Conservation (phyloP, 1,140 invertebrate genomes). For the Eufriesea mexicana region DNA sequence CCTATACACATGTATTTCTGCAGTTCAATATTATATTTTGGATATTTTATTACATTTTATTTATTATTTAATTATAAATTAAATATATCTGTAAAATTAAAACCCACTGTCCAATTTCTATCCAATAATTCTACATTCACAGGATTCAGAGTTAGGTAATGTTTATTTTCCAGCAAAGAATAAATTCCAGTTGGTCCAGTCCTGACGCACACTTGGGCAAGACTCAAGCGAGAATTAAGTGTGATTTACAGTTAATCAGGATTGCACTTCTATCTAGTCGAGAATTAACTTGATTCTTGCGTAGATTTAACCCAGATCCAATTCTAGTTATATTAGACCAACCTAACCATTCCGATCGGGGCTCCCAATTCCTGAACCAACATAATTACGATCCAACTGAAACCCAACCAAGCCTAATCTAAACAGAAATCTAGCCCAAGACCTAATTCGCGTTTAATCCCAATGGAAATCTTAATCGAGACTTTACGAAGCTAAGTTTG, state of each 20-base stretch:
- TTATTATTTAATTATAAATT: too few species aligned
- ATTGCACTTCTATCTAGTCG: neutral
- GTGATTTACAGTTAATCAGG: neutral
- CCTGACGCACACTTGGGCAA: too few species aligned
- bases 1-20: too few species aligned
- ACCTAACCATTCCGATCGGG: neutral
- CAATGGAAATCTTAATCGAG: neutral
- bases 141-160: too few species aligned
- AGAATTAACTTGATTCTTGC: neutral
- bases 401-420: neutral
- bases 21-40: too few species aligned
- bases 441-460: neutral
- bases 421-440: constrained; percentile 3
- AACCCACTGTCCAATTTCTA: too few species aligned
- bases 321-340: neutral
- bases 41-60: too few species aligned
- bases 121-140: too few species aligned
- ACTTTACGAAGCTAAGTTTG: neutral
- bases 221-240: neutral
- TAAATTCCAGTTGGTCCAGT: neutral
- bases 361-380: neutral
- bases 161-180: neutral
- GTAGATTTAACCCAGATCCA: neutral
- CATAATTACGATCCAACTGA: constrained; percentile 1
- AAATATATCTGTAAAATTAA: too few species aligned